phyloP scores from a whole-genome alignment of 1,140 invertebrate species.

The Papilio dardanus region DNA sequence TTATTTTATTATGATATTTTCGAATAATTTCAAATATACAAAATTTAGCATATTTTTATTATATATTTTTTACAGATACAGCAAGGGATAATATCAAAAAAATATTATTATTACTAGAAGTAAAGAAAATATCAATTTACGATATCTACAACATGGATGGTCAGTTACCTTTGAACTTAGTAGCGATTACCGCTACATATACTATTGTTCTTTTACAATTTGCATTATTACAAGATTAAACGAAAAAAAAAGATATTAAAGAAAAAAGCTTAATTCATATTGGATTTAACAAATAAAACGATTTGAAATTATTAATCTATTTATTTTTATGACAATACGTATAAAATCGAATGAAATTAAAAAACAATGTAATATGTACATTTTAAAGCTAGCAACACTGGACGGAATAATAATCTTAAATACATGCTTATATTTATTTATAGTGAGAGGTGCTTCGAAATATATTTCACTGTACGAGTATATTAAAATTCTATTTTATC shows the following conservation, averaged over 20 bases:
- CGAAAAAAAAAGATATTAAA: neutral
- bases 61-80: conserved; percentile 31
- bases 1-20: too few species aligned
- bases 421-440: neutral
- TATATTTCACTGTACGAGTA: too few species aligned
- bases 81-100: neutral
- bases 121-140: conserved; percentile 36
- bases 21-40: too few species aligned
- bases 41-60: too few species aligned
- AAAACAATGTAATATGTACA: neutral
- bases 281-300: neutral
- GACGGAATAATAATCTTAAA: neutral
- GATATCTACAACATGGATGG: conserved; percentile 38
- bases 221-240: conserved; percentile 23
- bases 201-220: conserved; percentile 35
- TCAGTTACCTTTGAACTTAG: conserved; percentile 28
- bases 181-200: conserved; percentile 42
- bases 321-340: neutral
- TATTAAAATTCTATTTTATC: too few species aligned
- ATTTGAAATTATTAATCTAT: neutral
- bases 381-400: neutral
- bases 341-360: neutral
- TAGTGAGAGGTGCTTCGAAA: neutral
- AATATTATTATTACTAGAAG: conserved; percentile 26
- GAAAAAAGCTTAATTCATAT: neutral